Percentiles rank a stretch among this genome's conserved stretches.
Evolutionary conservation across 2,888 invertebrate genomes (phyloP).

Genomic region (Diarsia rubi): DNA sequence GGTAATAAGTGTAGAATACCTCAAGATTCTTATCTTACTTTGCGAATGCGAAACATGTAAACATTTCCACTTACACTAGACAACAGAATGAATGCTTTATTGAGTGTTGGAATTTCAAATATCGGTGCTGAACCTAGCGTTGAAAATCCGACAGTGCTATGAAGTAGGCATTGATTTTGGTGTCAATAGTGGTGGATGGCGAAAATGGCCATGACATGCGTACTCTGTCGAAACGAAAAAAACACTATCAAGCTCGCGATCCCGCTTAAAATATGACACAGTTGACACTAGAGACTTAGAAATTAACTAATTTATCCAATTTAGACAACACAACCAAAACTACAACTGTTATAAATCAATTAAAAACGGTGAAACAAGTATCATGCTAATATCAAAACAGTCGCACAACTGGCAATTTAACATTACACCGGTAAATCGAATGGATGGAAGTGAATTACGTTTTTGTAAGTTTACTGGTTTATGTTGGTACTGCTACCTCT

Average conservation of each 20-base stretch:
- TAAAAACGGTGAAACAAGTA: conserved; percentile 69
- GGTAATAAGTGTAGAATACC: conserved; percentile 15
- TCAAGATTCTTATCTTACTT: conserved; percentile 17
- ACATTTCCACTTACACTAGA: not conserved
- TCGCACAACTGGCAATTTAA: conserved; percentile 63
- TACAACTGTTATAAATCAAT: conserved; percentile 38
- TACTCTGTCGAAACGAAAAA: conserved; percentile 1
- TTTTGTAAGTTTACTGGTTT: conserved; percentile 64
- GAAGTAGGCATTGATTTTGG: not conserved
- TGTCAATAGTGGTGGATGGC: not conserved
- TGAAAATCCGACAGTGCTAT: not conserved
- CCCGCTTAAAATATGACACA: conserved; percentile 27
- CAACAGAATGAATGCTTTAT: not conserved
- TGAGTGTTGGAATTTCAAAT: not conserved
- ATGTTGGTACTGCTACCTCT: conserved; percentile 83
- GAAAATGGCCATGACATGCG: not conserved
- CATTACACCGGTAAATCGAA: conserved; percentile 63
- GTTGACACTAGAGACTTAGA: conserved; percentile 18
- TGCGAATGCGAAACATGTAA: not conserved
- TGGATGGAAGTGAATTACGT: conserved; percentile 78
- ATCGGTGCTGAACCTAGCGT: not conserved
- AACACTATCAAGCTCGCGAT: conserved; percentile 9
- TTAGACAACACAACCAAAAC: conserved; percentile 27
- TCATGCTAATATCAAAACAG: conserved; percentile 65
- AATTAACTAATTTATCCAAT: conserved; percentile 10